phyloP scores from a whole-genome alignment of 2,888 invertebrate genomes.

The Aporophyla nigra region DNA sequence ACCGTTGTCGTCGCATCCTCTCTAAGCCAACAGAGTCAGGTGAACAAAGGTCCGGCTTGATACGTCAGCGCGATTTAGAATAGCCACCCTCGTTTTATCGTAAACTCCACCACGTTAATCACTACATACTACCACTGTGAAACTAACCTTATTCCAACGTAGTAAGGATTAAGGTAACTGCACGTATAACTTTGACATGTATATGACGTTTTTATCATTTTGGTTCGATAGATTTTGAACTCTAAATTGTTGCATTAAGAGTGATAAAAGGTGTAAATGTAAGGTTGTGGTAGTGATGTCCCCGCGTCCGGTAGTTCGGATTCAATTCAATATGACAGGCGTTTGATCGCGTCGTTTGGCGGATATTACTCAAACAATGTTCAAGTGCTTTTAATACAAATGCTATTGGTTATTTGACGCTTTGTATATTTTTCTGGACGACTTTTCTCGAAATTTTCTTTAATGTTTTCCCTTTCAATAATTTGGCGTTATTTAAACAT shows the following conservation, averaged over 20 bases:
- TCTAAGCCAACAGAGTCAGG: constrained; percentile 81
- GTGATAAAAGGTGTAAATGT: constrained; percentile 44
- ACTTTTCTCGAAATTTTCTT: background rate
- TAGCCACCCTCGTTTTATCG: constrained; percentile 87
- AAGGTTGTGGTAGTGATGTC: constrained; percentile 68
- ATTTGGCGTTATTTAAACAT: background rate
- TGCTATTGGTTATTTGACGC: constrained; percentile 53
- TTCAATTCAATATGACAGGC: constrained; percentile 87
- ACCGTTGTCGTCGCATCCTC: constrained; percentile 72
- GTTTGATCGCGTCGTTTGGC: constrained; percentile 83
- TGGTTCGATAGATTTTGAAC: constrained; percentile 49
- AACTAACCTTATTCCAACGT: constrained; percentile 12
- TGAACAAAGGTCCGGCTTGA: constrained; percentile 86
- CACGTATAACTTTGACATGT: constrained; percentile 39
- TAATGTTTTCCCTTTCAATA: background rate
- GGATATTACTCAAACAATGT: constrained; percentile 78
- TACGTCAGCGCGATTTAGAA: constrained; percentile 89
- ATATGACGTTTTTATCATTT: constrained; percentile 54
- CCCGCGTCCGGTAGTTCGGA: constrained; percentile 74
- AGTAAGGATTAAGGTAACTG: constrained; percentile 8
- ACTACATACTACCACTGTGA: constrained; percentile 7
- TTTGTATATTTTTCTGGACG: constrained; percentile 19
- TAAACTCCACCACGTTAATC: constrained; percentile 45
- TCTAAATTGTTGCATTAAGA: constrained; percentile 46
- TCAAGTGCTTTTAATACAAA: constrained; percentile 70